Percentiles rank a stretch among this genome's conserved stretches.
Evolutionary conservation across 1,140 invertebrate genomes (phyloP).

Genomic region (Palaemon carinicauda): DNA sequence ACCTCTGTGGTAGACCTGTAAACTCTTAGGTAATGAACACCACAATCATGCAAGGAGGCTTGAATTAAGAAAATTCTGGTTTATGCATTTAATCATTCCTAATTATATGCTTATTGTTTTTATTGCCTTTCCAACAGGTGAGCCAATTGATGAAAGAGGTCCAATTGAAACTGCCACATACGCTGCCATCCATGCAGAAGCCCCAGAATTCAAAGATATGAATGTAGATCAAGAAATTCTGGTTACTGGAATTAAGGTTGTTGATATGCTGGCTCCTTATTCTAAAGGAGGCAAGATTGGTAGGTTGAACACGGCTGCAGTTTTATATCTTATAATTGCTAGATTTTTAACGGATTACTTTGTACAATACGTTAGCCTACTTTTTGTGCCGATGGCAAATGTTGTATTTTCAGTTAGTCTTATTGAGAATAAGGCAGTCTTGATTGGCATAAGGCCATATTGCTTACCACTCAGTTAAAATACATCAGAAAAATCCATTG

Average conservation of each 20-base stretch:
- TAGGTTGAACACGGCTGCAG: conserved; percentile 63
- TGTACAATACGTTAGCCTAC: too few species aligned
- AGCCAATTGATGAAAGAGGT: conserved; percentile 70
- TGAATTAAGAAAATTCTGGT: too few species aligned
- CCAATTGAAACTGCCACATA: conserved; percentile 65
- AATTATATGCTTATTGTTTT: neutral
- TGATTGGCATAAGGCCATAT: too few species aligned
- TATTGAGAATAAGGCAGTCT: too few species aligned
- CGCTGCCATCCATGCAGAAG: conserved; percentile 67
- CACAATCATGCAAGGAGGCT: too few species aligned
- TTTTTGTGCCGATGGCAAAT: too few species aligned
- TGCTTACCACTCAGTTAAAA: too few species aligned
- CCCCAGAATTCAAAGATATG: conserved; percentile 68
- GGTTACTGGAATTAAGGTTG: conserved; percentile 70
- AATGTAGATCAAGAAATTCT: conserved; percentile 67
- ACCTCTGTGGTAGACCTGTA: too few species aligned
- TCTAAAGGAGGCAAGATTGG: conserved; percentile 99
- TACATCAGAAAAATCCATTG: too few species aligned
- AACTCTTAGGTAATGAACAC: too few species aligned
- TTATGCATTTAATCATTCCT: neutral
- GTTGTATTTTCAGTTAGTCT: too few species aligned
- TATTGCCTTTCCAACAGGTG: conserved; percentile 68
- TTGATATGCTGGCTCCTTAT: conserved; percentile 67
- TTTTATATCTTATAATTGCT: neutral
- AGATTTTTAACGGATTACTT: too few species aligned